phyloP scores from a whole-genome alignment of 2,888 invertebrate genomes.

The Pachliopta kotzebuea region DNA sequence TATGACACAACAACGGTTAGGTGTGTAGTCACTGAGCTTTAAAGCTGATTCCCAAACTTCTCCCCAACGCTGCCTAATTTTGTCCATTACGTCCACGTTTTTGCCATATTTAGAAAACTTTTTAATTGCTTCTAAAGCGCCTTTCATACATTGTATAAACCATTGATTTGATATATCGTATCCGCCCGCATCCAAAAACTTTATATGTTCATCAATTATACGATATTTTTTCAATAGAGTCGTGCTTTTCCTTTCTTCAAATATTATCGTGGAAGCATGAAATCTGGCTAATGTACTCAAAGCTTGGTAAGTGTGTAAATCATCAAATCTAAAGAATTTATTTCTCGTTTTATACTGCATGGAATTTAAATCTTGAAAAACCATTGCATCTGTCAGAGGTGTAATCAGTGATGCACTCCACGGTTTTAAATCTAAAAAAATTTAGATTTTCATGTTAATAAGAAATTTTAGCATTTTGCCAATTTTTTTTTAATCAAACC shows the following conservation, averaged over 20 bases:
- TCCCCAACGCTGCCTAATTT: conserved; percentile 53
- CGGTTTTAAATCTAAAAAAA: conserved; percentile 49
- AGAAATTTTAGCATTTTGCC: background rate
- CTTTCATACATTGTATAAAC: conserved; percentile 62
- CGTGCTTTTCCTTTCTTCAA: conserved; percentile 64
- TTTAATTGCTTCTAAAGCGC: conserved; percentile 57
- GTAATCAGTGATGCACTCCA: conserved; percentile 60
- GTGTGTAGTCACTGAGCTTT: conserved; percentile 47
- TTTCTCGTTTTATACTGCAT: conserved; percentile 52
- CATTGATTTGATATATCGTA: conserved; percentile 51
- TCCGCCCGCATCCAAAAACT: conserved; percentile 49
- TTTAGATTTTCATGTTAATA: background rate
- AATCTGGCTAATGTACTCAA: conserved; percentile 70
- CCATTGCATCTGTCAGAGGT: conserved; percentile 52
- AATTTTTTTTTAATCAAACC: too few species aligned
- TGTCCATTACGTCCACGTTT: conserved; percentile 37
- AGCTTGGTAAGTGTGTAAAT: conserved; percentile 67
- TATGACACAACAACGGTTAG: conserved; percentile 70
- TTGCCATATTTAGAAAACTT: conserved; percentile 54
- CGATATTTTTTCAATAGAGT: conserved; percentile 44
- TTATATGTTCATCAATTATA: conserved; percentile 52
- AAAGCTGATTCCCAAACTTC: conserved; percentile 54
- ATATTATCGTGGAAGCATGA: conserved; percentile 76
- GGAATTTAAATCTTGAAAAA: conserved; percentile 66
- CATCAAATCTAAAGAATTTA: conserved; percentile 65